These are phyloP conservation scores for Seira sanloemensis DNA, from an alignment of 2,888 invertebrate species.

Conservation along the genomic window DNA sequence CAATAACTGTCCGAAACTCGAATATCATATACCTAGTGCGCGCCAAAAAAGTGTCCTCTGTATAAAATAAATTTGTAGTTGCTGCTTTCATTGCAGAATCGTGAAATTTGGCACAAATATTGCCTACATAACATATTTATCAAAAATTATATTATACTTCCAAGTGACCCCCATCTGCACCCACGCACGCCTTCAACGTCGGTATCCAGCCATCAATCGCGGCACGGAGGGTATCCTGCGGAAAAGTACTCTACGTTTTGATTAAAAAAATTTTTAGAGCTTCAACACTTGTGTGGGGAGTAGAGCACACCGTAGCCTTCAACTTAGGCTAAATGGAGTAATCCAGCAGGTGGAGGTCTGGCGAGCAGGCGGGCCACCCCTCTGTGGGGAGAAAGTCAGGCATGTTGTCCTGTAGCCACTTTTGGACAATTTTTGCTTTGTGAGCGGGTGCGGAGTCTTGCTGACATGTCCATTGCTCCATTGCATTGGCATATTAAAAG, in stretches of 20 bases:
- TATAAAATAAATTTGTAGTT: no score
- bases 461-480: background rate
- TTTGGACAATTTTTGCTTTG: constrained; percentile 14
- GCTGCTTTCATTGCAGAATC: no score
- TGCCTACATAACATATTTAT: no score
- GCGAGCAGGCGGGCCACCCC: constrained; percentile 32
- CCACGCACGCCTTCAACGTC: background rate
- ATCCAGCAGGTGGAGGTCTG: constrained; percentile 35
- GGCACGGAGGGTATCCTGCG: background rate
- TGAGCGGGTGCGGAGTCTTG: constrained; percentile 8
- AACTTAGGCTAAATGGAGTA: constrained; percentile 30
- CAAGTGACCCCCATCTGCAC: background rate
- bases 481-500: background rate
- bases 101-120: no score
- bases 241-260: background rate
- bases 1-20: no score
- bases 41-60: no score
- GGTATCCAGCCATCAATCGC: background rate
- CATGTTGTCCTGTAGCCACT: background rate
- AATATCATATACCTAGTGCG: no score
- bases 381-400: constrained; percentile 17
- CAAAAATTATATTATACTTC: no score
- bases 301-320: constrained; percentile 20
- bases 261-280: background rate
- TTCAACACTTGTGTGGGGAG: background rate